These are phyloP conservation scores for Eidolon helvum DNA, from an alignment of 2,113 vertebrate species.

Conservation along the genomic window DNA sequence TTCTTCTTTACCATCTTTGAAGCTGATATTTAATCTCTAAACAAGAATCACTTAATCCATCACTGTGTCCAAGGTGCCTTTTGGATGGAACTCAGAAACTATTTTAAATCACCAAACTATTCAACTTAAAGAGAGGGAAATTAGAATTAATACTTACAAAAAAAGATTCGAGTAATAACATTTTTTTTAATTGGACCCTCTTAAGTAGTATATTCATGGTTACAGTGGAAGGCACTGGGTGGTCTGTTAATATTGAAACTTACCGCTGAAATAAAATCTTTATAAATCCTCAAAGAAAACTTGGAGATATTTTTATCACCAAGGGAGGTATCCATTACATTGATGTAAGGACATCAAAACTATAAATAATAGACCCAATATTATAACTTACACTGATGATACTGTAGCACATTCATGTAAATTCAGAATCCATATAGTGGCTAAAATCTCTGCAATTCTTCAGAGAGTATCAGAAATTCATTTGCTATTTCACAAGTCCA, in stretches of 20 bases:
- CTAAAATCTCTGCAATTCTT: background rate
- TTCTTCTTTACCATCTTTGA: background rate
- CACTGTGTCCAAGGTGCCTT: background rate
- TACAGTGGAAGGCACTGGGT: background rate
- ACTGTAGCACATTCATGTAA: background rate
- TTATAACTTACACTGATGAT: background rate
- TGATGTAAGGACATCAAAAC: background rate
- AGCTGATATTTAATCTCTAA: conserved; percentile 24
- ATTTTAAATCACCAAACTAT: conserved; percentile 20
- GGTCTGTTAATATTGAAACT: background rate
- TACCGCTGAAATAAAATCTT: conserved; percentile 29
- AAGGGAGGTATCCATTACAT: background rate
- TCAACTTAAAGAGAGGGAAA: background rate
- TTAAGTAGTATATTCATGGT: background rate
- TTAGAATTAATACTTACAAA: background rate
- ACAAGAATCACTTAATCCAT: conserved; percentile 6
- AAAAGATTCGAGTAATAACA: background rate
- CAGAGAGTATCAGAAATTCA: background rate
- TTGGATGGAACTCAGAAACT: background rate
- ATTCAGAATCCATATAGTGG: background rate
- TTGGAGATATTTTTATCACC: background rate
- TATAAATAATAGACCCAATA: background rate
- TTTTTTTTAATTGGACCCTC: background rate
- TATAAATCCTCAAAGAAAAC: background rate
- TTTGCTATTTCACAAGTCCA: background rate